A percentile compares a stretch with the other conserved stretches of the same genome.
phyloP scores from a whole-genome alignment of 2,888 invertebrate species.

The Morpho helenor region DNA sequence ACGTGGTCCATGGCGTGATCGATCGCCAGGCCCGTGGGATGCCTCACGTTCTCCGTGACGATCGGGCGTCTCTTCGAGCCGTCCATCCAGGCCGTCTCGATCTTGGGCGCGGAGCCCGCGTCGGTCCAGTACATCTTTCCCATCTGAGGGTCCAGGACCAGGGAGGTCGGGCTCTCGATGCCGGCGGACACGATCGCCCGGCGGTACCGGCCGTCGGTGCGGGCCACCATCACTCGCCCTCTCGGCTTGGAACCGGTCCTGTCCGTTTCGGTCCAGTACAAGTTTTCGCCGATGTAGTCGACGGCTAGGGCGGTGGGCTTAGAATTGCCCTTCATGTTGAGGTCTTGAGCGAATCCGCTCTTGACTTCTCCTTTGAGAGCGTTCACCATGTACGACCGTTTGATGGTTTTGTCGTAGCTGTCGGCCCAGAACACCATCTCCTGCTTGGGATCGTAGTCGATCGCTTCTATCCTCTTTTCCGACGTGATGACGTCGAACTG shows the following conservation, averaged over 20 bases:
- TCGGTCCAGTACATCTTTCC: slow-evolving; percentile 97
- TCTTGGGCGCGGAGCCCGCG: slow-evolving; percentile 93
- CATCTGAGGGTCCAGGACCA: slow-evolving; percentile 91
- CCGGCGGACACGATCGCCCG: slow-evolving; percentile 88
- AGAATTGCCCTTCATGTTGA: slow-evolving; percentile 89
- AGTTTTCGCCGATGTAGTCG: slow-evolving; percentile 95
- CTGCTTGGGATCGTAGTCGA: slow-evolving; percentile 91
- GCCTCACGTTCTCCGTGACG: slow-evolving; percentile 88
- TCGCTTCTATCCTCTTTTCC: slow-evolving; percentile 93
- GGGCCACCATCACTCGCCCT: slow-evolving; percentile 91
- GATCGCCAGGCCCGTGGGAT: slow-evolving; percentile 93
- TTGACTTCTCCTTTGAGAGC: slow-evolving; percentile 87
- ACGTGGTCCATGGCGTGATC: slow-evolving; percentile 94
- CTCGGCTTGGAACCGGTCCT: slow-evolving; percentile 85
- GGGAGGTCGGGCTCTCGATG: slow-evolving; percentile 91
- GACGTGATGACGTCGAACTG: slow-evolving; percentile 88
- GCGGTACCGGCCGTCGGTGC: slow-evolving; percentile 93
- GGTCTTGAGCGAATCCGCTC: slow-evolving; percentile 91
- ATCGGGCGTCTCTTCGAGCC: slow-evolving; percentile 92
- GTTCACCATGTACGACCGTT: slow-evolving; percentile 93
- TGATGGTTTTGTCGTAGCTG: slow-evolving; percentile 92
- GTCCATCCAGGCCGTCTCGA: slow-evolving; percentile 98
- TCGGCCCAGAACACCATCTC: slow-evolving; percentile 98
- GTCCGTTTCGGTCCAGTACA: slow-evolving; percentile 96
- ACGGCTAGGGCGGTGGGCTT: slow-evolving; percentile 94